phyloP scores from a whole-genome alignment of 2,797 vertebrate species.

The Gadopsis bispinosus region DNA sequence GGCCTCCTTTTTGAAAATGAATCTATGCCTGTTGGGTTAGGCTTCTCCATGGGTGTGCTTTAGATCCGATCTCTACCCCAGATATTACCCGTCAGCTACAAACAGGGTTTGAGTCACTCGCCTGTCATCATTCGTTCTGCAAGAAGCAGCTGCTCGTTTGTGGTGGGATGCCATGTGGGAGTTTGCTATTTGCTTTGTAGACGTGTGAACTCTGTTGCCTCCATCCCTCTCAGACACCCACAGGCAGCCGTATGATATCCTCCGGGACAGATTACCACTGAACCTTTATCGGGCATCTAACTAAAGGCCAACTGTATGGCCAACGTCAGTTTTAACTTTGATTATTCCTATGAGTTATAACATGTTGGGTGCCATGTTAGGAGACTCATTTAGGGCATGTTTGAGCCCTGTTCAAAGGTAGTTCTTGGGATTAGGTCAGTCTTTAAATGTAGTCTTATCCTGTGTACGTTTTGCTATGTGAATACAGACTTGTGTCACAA shows the following conservation, averaged over 20 bases:
- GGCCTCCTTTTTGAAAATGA: not conserved
- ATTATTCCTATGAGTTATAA: not conserved
- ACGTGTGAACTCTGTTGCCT: not conserved
- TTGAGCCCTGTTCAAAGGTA: too few species aligned
- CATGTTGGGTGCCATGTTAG: not conserved
- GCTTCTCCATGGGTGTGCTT: not conserved
- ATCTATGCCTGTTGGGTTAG: not conserved
- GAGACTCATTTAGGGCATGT: too few species aligned
- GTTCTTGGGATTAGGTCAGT: too few species aligned
- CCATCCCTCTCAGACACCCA: not conserved
- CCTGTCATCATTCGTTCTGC: slow-evolving; percentile 5
- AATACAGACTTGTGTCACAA: not conserved
- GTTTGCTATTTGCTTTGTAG: slow-evolving; percentile 2
- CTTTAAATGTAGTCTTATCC: not conserved
- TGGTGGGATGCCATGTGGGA: slow-evolving; percentile 6
- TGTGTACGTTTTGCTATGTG: not conserved
- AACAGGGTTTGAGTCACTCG: not conserved
- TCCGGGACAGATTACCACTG: not conserved
- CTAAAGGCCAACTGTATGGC: too few species aligned
- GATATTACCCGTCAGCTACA: not conserved
- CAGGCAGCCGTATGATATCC: not conserved
- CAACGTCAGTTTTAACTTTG: too few species aligned
- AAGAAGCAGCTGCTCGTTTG: slow-evolving; percentile 19
- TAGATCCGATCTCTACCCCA: not conserved
- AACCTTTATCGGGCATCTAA: not conserved